phyloP scores from a whole-genome alignment of 2,888 invertebrate genomes.

The Parapristionchus giblindavisi region DNA sequence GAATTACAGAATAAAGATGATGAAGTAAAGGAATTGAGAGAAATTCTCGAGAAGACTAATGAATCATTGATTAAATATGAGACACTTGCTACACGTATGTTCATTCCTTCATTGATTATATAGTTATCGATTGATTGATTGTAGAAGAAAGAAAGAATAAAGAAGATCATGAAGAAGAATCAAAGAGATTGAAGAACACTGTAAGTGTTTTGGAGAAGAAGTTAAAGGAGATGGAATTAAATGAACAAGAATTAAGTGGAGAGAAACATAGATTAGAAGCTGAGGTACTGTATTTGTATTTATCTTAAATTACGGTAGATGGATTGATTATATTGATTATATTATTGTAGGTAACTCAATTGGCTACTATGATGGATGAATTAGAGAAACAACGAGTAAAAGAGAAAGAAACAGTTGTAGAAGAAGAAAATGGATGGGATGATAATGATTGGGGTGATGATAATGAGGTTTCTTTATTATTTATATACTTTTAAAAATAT shows the following conservation, averaged over 20 bases:
- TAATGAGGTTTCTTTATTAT: conserved; percentile 18
- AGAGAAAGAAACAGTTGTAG: too few relatives aligned
- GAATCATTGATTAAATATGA: not conserved
- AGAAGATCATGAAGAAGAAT: not conserved
- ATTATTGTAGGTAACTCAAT: not conserved
- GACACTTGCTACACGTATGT: not conserved
- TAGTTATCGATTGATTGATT: not conserved
- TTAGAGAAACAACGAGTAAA: conserved; percentile 7
- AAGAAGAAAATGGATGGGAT: too few relatives aligned
- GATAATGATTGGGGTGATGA: conserved; percentile 35
- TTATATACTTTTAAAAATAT: too few relatives aligned
- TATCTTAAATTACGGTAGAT: not conserved
- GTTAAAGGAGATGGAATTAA: not conserved
- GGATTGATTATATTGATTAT: not conserved
- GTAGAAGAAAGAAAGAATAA: not conserved
- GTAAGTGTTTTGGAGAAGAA: not conserved
- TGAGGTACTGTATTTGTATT: not conserved
- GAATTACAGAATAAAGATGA: conserved; percentile 42
- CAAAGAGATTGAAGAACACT: not conserved
- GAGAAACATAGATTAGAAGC: conserved; percentile 21
- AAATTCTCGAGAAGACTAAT: conserved; percentile 34
- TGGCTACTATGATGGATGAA: conserved; percentile 15
- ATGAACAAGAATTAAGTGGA: not conserved
- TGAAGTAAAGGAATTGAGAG: conserved; percentile 40
- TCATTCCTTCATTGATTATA: not conserved